Conservation (phyloP, 2,113 vertebrate species). For the Pterocles burchelli region DNA sequence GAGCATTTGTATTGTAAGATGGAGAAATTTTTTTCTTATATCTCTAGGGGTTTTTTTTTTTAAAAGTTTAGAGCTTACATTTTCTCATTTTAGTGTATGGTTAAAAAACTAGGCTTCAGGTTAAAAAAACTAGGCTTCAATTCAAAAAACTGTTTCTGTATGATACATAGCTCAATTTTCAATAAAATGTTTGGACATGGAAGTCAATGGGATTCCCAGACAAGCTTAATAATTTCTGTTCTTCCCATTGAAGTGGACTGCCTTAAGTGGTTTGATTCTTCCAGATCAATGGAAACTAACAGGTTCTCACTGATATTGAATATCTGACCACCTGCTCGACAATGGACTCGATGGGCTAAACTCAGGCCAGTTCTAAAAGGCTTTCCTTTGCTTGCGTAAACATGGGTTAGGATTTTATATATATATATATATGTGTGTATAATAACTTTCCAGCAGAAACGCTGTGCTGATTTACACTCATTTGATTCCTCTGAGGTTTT, state of each 20-base stretch:
- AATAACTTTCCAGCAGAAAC: background rate
- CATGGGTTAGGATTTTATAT: background rate
- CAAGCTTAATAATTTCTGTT: background rate
- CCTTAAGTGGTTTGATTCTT: background rate
- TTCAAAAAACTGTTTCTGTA: background rate
- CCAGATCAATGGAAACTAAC: background rate
- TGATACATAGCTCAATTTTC: background rate
- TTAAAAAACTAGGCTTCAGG: background rate
- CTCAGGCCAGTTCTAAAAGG: background rate
- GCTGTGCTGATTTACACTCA: background rate
- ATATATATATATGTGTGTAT: rapidly evolving
- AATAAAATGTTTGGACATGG: background rate
- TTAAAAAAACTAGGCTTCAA: background rate
- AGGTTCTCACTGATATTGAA: background rate
- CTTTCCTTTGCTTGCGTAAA: background rate
- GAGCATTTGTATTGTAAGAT: background rate
- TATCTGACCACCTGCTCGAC: background rate
- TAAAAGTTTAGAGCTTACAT: background rate
- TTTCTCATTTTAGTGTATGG: background rate
- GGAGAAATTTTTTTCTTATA: background rate
- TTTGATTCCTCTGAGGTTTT: background rate
- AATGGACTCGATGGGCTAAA: background rate
- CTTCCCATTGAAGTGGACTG: background rate
- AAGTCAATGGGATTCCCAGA: background rate
- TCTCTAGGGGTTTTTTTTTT: background rate